Evolutionary conservation across 2,888 invertebrate genomes (phyloP), one percentile per base, ranked within the genome.

Genomic region (Zygaena filipendulae): DNA sequence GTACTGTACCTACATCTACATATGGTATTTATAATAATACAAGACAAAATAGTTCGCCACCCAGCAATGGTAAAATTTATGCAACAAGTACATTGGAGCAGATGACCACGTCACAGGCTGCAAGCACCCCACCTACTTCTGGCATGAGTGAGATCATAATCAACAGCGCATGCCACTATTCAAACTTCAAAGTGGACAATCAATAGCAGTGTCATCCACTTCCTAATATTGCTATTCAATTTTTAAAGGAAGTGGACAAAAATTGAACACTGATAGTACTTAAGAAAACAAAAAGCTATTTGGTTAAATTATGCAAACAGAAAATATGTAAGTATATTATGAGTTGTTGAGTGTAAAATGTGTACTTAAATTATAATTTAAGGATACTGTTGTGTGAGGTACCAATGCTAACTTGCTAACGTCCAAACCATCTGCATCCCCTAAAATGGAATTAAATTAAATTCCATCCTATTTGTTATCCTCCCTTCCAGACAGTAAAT

Each of bases 131-230:
- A 1, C 55, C 72, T 2, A 63, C 64, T 1, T 52, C 72, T 0
- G 59, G 60, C 0, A 74, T 77, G 19, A 68, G 58, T 47, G 77
- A 77, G 38, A 77, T 77, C 3, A 71, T 77, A 2, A 75, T 77
- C 9, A 71, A 66, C 25, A 54, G 59, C 39, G 54, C 61, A 2
- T 77, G 77, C 36, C 71, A 72, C 38, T 77, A 77, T 36, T 53
- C 71, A 3, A 70, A 71, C 23, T 77, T 77, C 33, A 77, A 77
- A 53, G 74, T 74, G 19, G 77, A 75, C 30, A 56, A 52, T 13
- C 67, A 77, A 61, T 75, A 72, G 62, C 62, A 67, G 11, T 67
- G 66, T 38, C 66, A 57, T 52, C 60, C 66, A 63, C 71, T 72
- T 70, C 59, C 66, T 13, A 40, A 33, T 38, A 7, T 6, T n/a